These are phyloP conservation scores for Hyphantria cunea DNA, from an alignment of 1,140 invertebrate species.

Conservation along the genomic window DNA sequence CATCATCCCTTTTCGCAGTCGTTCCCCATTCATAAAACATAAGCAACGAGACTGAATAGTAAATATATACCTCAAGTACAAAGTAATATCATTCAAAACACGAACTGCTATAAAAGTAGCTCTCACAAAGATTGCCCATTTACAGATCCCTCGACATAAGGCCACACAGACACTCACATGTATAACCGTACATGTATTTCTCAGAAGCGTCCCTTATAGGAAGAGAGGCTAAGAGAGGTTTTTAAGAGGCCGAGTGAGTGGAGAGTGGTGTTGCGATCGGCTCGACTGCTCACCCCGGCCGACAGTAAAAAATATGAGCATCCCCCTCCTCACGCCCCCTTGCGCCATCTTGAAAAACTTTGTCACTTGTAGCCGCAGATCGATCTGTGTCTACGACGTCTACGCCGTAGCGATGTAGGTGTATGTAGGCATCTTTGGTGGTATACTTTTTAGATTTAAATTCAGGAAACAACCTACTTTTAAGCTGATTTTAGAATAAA, in stretches of 20 bases:
- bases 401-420: constrained; percentile 64
- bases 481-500: no score
- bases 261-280: constrained; percentile 78
- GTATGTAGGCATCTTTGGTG: constrained; percentile 2
- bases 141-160: constrained; percentile 42
- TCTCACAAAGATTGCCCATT: constrained; percentile 44
- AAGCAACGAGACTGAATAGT: no score
- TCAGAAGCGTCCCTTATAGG: constrained; percentile 57
- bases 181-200: constrained; percentile 52
- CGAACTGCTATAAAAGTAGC: constrained; percentile 27
- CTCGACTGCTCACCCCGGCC: constrained; percentile 78
- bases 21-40: no score
- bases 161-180: constrained; percentile 58
- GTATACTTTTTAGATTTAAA: not conserved
- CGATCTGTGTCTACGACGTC: constrained; percentile 74
- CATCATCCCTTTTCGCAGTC: no score
- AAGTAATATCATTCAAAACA: constrained; percentile 14
- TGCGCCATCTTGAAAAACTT: constrained; percentile 80
- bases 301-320: constrained; percentile 82
- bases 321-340: constrained; percentile 56
- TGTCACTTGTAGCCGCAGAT: constrained; percentile 79
- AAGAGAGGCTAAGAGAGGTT: constrained; percentile 61
- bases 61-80: no score
- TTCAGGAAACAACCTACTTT: no score
- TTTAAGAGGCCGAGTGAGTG: constrained; percentile 76